A percentile compares a stretch with the other conserved stretches of the same genome.
Evolutionary conservation across 2,888 invertebrate species (phyloP).

Genomic region (Hedya salicella): DNA sequence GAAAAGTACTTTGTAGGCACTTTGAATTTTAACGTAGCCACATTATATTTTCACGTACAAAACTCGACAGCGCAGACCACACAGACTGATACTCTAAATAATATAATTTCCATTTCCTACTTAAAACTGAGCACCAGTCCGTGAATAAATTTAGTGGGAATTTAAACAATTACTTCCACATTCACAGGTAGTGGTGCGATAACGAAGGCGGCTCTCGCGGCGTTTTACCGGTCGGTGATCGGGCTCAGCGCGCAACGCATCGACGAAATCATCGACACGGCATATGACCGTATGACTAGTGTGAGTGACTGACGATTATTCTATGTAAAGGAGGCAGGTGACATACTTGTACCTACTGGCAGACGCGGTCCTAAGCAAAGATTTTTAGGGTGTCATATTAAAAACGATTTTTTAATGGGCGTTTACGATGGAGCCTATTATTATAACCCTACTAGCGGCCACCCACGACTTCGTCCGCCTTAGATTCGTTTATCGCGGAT

Average conservation of each 20-base stretch:
- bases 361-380: no score
- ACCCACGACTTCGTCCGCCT: no score
- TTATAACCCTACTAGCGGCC: no score
- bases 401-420: no score
- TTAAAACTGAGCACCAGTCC: conserved; percentile 11
- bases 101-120: conserved; percentile 5
- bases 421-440: no score
- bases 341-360: no score
- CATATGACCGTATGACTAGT: conserved; percentile 89
- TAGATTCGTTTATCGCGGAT: no score
- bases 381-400: no score
- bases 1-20: not conserved
- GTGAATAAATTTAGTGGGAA: conserved; percentile 5
- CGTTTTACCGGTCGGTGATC: conserved; percentile 89
- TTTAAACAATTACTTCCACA: conserved; percentile 41
- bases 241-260: conserved; percentile 86
- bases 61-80: not conserved
- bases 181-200: conserved; percentile 87
- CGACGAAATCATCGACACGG: conserved; percentile 87
- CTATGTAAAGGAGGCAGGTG: conserved; percentile 84
- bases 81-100: conserved; percentile 1
- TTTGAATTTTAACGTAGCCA: not conserved
- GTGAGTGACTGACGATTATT: conserved; percentile 77
- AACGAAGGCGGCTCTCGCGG: conserved; percentile 87
- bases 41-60: not conserved